Percentiles rank a stretch among this genome's conserved stretches.
These are phyloP conservation scores for Pangasianodon hypophthalmus DNA, from an alignment of 2,113 vertebrate genomes.

Conservation along the genomic window DNA sequence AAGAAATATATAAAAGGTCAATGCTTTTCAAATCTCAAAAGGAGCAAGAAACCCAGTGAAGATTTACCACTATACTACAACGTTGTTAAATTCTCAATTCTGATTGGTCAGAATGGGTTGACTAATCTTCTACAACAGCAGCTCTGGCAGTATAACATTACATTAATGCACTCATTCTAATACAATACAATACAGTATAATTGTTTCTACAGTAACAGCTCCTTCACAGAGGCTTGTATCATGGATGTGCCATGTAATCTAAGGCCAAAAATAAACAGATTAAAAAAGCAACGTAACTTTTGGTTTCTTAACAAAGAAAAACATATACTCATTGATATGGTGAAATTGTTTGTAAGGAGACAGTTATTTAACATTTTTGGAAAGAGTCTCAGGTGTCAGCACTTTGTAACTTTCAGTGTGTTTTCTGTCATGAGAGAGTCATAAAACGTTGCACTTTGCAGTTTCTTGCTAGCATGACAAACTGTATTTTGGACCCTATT, in stretches of 20 bases:
- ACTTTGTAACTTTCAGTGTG: neutral
- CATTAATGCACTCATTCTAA: neutral
- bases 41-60: neutral
- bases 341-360: neutral
- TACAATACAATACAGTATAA: too few relatives aligned
- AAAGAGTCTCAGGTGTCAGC: neutral
- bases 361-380: neutral
- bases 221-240: neutral
- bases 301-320: neutral
- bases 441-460: neutral
- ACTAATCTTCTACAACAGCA: neutral
- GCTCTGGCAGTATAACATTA: neutral
- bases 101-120: conserved; percentile 3
- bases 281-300: neutral
- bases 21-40: neutral
- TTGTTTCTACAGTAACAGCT: neutral
- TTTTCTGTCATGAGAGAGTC: neutral
- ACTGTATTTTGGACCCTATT: neutral
- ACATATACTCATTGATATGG: neutral
- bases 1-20: conserved; percentile 35
- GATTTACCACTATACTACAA: neutral
- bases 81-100: neutral
- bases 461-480: neutral
- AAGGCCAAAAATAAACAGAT: neutral
- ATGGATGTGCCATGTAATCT: neutral